Evolutionary conservation across 2,113 vertebrate genomes (phyloP), one percentile per base, ranked within the genome.

Genomic region (Festucalex cinctus): DNA sequence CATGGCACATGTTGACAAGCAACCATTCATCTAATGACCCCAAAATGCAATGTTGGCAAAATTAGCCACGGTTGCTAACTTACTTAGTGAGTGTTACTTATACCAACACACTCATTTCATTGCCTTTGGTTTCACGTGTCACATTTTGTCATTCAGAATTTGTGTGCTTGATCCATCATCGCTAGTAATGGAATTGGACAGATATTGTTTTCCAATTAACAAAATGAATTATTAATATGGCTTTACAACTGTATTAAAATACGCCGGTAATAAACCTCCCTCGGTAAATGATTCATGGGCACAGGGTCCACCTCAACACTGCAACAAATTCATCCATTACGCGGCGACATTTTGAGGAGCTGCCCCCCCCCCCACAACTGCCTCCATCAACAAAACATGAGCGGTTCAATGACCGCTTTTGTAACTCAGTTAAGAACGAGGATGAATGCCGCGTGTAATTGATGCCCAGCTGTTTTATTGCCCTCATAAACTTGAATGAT

Each of bases 301-400:
- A 61, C 65, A 72, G 75, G 44, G 68, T 48, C 65, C 74, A 70
- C 67, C 53, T 48, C 64, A 80, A 61, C 70, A 73, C 48, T 59
- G 65, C 7, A 24, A 36, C 65, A 64, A 35, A 71, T 43, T 74
- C 53, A 66, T 60, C 58, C 20, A 57, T 74, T 37, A 57, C 72
- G 46, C 65, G 24, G 61, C 58, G 46, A 44, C 67, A 57, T 43
- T 71, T 63, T 64, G 51, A 80, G 54, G 48, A 64, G 69, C 73
- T 59, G 63, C 73, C 75, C 56, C 66, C 65, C 64, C 75, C 56
- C 66, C 65, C 64, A 51, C 6, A 73, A 71, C 73, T 17, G 0
- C 41, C 37, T 73, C 53, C 9, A 66, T 82, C 67, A 58, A 53
- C 32, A 20, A 77, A 79, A 75, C 65, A 68, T 54, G 32, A 36